These are phyloP conservation scores for Perithous albicinctus DNA, from an alignment of 2,888 invertebrate species.

Conservation along the genomic window DNA sequence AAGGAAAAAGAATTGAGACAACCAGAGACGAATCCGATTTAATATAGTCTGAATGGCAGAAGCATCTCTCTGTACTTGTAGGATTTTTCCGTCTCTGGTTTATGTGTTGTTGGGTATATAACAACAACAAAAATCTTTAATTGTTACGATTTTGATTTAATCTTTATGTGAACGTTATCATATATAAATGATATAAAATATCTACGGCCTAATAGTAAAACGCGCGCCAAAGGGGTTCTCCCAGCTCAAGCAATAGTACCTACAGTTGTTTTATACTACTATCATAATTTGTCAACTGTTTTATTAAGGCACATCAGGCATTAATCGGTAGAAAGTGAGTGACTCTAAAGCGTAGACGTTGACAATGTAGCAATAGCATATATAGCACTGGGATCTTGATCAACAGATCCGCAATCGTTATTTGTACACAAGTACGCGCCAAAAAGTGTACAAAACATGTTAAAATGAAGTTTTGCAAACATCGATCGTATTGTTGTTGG, in stretches of 20 bases:
- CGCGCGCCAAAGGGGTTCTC: constrained; percentile 72
- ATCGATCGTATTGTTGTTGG: constrained; percentile 12
- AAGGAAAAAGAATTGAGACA: background rate
- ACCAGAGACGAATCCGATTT: background rate
- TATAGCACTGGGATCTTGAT: constrained; percentile 18
- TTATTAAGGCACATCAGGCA: constrained; percentile 39
- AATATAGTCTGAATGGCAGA: background rate
- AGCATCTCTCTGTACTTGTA: constrained; percentile 7
- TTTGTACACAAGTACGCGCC: constrained; percentile 22
- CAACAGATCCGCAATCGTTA: constrained; percentile 32
- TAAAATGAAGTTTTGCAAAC: constrained; percentile 21
- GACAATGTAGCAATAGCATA: constrained; percentile 23
- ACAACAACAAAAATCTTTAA: constrained; percentile 6
- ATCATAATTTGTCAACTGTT: constrained; percentile 36
- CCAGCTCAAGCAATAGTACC: constrained; percentile 80
- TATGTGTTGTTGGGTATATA: constrained; percentile 6
- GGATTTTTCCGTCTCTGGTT: background rate
- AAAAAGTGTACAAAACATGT: constrained; percentile 15
- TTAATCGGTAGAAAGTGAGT: constrained; percentile 57
- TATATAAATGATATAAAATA: constrained; percentile 40
- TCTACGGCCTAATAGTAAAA: constrained; percentile 66
- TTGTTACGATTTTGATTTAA: constrained; percentile 10
- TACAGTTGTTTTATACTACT: constrained; percentile 67
- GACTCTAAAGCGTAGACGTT: constrained; percentile 32
- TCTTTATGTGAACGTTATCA: constrained; percentile 17